phyloP scores from a whole-genome alignment of 2,888 invertebrate species.

The Eucera pruinosa region DNA sequence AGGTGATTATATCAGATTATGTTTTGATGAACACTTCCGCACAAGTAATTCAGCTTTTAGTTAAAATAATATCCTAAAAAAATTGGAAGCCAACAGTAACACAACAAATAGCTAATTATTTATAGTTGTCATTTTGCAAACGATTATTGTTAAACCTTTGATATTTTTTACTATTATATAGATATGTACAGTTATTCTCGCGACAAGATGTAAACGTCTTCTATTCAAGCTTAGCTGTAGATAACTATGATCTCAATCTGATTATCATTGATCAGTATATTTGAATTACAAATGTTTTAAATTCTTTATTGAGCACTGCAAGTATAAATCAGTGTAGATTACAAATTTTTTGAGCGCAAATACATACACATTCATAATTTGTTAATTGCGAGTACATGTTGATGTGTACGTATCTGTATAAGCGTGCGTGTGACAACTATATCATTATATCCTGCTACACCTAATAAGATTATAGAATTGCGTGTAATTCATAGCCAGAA shows the following conservation, averaged over 20 bases:
- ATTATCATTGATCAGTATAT: constrained; percentile 24
- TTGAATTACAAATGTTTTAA: constrained; percentile 22
- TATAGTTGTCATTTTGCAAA: constrained; percentile 14
- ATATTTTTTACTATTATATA: constrained; percentile 24
- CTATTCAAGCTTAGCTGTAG: constrained; percentile 44
- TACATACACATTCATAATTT: constrained; percentile 44
- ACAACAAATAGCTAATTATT: constrained; percentile 4
- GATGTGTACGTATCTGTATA: constrained; percentile 54
- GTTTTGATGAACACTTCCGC: constrained; percentile 28
- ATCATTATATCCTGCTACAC: constrained; percentile 56
- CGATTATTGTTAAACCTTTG: constrained; percentile 16
- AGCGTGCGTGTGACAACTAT: constrained; percentile 54
- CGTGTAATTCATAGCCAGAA: constrained; percentile 59
- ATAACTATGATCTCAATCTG: constrained; percentile 44
- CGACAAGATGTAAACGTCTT: constrained; percentile 28
- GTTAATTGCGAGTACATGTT: constrained; percentile 27
- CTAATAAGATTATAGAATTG: constrained; percentile 57
- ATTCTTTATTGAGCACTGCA: constrained; percentile 50
- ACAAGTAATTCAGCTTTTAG: constrained; percentile 33
- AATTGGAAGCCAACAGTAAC: constrained; percentile 13
- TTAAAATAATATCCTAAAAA: constrained; percentile 14
- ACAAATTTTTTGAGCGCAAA: constrained; percentile 31
- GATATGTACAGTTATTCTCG: not conserved
- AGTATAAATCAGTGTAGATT: constrained; percentile 54
- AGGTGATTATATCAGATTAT: constrained; percentile 6